phyloP scores from a whole-genome alignment of 2,888 invertebrate genomes.

The Pseudanteris insignis region DNA sequence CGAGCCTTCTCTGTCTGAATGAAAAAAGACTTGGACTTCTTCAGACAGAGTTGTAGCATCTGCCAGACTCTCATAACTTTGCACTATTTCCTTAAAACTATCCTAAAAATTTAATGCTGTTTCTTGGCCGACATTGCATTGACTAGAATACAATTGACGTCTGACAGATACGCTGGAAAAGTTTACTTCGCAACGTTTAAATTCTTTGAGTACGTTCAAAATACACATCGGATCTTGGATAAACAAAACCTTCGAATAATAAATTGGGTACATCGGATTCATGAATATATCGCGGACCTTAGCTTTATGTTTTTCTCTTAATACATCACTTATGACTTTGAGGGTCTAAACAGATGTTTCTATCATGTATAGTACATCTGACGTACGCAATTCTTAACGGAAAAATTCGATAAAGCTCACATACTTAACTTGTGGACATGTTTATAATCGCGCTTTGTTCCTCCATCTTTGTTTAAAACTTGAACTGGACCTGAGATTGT shows the following conservation, averaged over 20 bases:
- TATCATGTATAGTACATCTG: background rate
- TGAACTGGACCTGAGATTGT: background rate
- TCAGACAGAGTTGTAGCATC: slow-evolving; percentile 9
- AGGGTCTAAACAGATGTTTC: background rate
- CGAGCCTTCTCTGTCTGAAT: no score
- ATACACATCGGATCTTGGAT: slow-evolving; percentile 1
- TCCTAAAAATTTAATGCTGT: background rate
- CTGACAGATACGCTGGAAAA: slow-evolving; percentile 24
- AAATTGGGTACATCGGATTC: background rate
- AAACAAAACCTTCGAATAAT: background rate
- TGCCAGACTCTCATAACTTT: slow-evolving; percentile 12
- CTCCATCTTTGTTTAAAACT: background rate
- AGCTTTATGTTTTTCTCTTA: background rate
- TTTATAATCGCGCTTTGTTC: slow-evolving; percentile 1
- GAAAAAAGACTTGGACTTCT: no score
- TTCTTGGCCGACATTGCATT: background rate
- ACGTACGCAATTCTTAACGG: background rate
- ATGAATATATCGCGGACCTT: slow-evolving; percentile 3
- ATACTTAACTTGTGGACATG: background rate
- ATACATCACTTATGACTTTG: background rate
- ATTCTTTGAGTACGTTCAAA: background rate
- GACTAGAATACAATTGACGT: slow-evolving; percentile 4
- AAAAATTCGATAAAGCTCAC: background rate
- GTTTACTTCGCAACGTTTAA: slow-evolving; percentile 22
- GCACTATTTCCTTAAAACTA: slow-evolving; percentile 2